These are phyloP conservation scores for Psephotus haematonotus DNA, from an alignment of 2,113 vertebrate genomes.

Conservation along the genomic window DNA sequence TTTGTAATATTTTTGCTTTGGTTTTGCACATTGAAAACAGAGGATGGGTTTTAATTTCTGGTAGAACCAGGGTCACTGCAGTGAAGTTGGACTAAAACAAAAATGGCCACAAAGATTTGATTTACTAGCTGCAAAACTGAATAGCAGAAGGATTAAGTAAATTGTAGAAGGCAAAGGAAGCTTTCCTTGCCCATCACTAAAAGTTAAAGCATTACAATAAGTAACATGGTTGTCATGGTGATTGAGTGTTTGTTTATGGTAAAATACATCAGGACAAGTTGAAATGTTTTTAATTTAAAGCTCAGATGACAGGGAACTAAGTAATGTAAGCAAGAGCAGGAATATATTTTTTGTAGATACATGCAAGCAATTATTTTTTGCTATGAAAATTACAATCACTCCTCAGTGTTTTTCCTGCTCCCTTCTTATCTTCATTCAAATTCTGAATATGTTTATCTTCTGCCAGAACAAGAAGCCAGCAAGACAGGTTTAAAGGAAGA, in stretches of 20 bases:
- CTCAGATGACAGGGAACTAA: not conserved
- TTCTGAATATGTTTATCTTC: not conserved
- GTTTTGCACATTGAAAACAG: not conserved
- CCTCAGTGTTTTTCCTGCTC: not conserved
- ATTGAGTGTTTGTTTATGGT: not conserved
- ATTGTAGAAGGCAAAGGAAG: not conserved
- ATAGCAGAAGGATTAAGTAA: not conserved
- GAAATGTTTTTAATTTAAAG: constrained; percentile 29
- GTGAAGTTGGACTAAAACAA: not conserved
- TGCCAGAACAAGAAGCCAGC: not conserved
- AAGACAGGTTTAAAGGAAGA: not conserved
- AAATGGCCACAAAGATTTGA: not conserved
- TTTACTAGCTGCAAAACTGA: not conserved
- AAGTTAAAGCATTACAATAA: constrained; percentile 18
- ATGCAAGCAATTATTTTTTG: not conserved
- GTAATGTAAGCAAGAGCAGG: not conserved
- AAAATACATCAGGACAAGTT: not conserved
- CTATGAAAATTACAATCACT: not conserved
- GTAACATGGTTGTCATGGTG: constrained; percentile 36
- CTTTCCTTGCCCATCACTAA: not conserved
- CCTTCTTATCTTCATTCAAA: not conserved
- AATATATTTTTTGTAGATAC: not conserved
- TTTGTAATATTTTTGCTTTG: not conserved
- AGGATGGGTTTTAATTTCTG: not conserved
- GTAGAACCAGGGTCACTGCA: not conserved